Conservation (phyloP, 1,140 invertebrate genomes). For the Notospermus geniculatus region DNA sequence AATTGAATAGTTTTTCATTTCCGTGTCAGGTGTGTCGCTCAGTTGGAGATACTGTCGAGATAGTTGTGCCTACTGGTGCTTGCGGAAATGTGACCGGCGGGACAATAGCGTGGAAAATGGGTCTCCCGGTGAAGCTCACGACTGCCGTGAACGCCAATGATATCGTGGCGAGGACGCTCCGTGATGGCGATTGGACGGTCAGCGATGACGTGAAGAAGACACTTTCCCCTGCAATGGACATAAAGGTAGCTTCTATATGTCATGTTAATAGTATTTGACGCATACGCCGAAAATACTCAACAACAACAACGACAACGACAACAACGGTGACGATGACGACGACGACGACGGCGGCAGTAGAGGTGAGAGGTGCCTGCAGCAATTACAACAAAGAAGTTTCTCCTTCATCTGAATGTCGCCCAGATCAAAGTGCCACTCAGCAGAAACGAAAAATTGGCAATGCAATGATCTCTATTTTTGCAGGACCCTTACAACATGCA, state of each 20-base stretch:
- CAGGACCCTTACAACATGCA: slow-evolving; percentile 57
- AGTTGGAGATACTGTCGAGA: slow-evolving; percentile 44
- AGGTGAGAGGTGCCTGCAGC: too few relatives aligned
- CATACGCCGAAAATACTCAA: too few relatives aligned
- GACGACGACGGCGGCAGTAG: too few relatives aligned
- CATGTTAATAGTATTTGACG: too few relatives aligned
- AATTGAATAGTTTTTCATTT: too few relatives aligned
- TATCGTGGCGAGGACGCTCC: slow-evolving; percentile 44
- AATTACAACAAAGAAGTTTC: too few relatives aligned
- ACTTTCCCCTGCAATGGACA: slow-evolving; percentile 58
- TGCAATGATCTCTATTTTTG: slow-evolving; percentile 14
- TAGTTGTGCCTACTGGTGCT: slow-evolving; percentile 58
- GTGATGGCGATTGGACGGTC: slow-evolving; percentile 41
- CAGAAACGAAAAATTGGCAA: too few relatives aligned
- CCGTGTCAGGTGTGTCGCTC: slow-evolving; percentile 37
- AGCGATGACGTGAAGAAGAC: slow-evolving; percentile 36
- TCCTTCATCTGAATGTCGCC: too few relatives aligned
- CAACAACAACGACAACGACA: too few relatives aligned
- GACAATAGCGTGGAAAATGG: slow-evolving; percentile 52
- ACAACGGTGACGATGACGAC: too few relatives aligned
- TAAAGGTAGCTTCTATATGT: slow-evolving; percentile 40
- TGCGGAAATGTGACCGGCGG: slow-evolving; percentile 58
- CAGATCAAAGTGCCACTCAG: too few relatives aligned
- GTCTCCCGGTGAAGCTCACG: slow-evolving; percentile 53
- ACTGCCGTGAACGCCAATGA: slow-evolving; percentile 56